Base-by-base conservation (phyloP, 2,888 invertebrate genomes). In the Scaptomyza parva region DNA sequence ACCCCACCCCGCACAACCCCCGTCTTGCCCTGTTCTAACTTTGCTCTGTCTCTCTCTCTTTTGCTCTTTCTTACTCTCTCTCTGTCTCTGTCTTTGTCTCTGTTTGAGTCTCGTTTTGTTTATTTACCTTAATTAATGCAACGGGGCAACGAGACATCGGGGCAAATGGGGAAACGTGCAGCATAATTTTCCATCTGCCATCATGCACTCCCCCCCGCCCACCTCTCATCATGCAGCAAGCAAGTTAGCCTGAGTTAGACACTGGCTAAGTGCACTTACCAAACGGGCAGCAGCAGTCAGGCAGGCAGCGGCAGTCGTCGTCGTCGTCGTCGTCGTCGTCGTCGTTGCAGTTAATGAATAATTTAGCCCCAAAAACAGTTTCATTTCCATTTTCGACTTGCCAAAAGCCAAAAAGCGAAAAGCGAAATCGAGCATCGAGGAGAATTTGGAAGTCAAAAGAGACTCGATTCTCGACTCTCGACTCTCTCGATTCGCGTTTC, bases 61-160 rank as follows among this genome's bases (percentile, higher is more conserved):
- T n/a, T n/a, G n/a, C 40, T 44, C 72, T 61, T n/a, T n/a, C n/a
- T n/a, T n/a, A n/a, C 30, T 17, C 37, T 47, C 20, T 41, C 39
- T 11, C 40, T 53, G 22, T 40, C 40, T 44, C 72, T 61, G n/a
- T n/a, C n/a, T n/a, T n/a, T n/a, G n/a, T n/a, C n/a, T n/a, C n/a
- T n/a, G n/a, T n/a, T n/a, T n/a, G n/a, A n/a, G n/a, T n/a, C n/a
- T n/a, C n/a, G n/a, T n/a, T 66, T 86, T 83, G 79, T 82, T 82
- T 80, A 78, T 84, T 84, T 84, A 88, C 88, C 87, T 86, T 84
- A 84, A 84, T 84, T 84, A 84, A 84, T 84, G 84, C 84, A 67
- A 55, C 43, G 45, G 28, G 44, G 28, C 37, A 43, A 40, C 8
- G 11, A n/a, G n/a, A n/a, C n/a, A n/a, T n/a, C 0, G 12, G 43